Conservation (phyloP, 2,888 invertebrate genomes). For the Plusia festucae region DNA sequence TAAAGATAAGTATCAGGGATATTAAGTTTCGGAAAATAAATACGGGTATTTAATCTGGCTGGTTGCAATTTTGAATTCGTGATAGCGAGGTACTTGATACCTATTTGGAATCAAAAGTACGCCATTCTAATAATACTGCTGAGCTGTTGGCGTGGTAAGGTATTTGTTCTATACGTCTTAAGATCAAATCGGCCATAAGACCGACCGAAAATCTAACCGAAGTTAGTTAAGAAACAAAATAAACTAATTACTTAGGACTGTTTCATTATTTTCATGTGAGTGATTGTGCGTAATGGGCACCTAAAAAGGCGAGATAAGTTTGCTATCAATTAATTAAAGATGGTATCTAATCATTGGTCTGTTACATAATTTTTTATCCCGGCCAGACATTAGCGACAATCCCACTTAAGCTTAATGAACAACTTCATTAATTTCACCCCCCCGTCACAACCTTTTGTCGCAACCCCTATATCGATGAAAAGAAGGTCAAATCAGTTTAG, state of each 20-base stretch:
- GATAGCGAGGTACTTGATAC: neutral
- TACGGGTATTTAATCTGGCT: neutral
- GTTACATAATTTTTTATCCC: conserved; percentile 68
- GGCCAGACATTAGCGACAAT: conserved; percentile 78
- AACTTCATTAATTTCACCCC: conserved; percentile 82
- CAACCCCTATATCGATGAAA: neutral
- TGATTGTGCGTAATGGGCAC: conserved; percentile 2
- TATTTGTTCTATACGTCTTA: too few relatives aligned
- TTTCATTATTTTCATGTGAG: neutral
- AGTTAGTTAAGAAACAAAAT: neutral
- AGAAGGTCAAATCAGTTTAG: conserved; percentile 17
- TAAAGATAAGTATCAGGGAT: conserved; percentile 8
- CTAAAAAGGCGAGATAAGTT: conserved; percentile 27
- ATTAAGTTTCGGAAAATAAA: conserved; percentile 18
- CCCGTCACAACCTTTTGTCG: conserved; percentile 59
- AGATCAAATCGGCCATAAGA: too few relatives aligned
- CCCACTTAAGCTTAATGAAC: conserved; percentile 84
- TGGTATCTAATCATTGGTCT: conserved; percentile 48
- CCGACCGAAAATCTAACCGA: neutral
- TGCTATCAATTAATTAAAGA: conserved; percentile 52
- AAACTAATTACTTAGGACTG: neutral
- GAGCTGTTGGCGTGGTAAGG: too few relatives aligned
- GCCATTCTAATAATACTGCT: too few relatives aligned
- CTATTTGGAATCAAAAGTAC: neutral
- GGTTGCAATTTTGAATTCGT: neutral